A percentile compares a stretch with the other conserved stretches of the same genome.
These are phyloP conservation scores for Paraplagusia blochii DNA, from an alignment of 2,113 vertebrate genomes.

Conservation along the genomic window DNA sequence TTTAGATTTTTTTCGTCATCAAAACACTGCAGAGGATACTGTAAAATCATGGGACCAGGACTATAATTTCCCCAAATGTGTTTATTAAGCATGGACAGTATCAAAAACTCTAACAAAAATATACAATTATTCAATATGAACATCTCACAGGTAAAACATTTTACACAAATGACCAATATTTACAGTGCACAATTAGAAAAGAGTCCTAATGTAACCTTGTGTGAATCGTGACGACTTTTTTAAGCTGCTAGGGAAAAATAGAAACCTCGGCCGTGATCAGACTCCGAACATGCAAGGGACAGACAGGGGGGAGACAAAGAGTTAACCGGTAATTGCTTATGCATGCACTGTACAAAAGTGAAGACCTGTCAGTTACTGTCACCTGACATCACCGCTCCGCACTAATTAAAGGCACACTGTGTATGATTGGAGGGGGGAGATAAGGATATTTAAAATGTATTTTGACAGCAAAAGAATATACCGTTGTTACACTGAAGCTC, in stretches of 20 bases:
- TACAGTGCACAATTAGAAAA: constrained; percentile 30
- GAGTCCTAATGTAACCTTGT: constrained; percentile 23
- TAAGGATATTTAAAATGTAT: no score
- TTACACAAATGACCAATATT: constrained; percentile 47
- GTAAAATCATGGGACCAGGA: constrained; percentile 39
- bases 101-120: no score
- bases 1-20: no score
- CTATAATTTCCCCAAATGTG: constrained; percentile 51
- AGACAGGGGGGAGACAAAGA: no score
- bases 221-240: constrained; percentile 35
- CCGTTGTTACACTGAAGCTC: no score
- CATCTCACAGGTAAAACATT: constrained; percentile 42
- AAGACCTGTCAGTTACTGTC: constrained; percentile 12
- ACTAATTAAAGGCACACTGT: constrained; percentile 37
- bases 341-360: constrained; percentile 18
- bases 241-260: constrained; percentile 22
- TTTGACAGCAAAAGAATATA: no score
- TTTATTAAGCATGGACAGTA: constrained; percentile 65
- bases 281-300: constrained; percentile 42
- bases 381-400: constrained; percentile 31
- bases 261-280: constrained; percentile 28
- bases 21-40: no score
- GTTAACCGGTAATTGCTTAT: not conserved
- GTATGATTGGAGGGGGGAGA: no score
- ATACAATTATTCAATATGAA: constrained; percentile 41